Evolutionary conservation across 2,797 vertebrate species (phyloP).

Genomic region (Chromis chromis): DNA sequence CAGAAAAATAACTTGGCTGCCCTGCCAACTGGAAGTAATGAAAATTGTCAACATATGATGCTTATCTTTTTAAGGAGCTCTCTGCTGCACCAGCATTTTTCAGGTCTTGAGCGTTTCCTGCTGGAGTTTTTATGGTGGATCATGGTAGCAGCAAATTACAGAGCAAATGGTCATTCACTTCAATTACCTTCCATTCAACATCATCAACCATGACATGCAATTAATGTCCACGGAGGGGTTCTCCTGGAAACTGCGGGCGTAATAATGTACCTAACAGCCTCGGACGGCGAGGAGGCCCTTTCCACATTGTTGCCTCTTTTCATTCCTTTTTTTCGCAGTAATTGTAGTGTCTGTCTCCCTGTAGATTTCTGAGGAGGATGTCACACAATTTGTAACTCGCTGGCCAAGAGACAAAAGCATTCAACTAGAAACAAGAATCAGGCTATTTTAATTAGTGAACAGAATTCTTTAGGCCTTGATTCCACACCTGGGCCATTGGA

Average conservation of each 20-base stretch:
- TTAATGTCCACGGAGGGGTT: constrained; percentile 77
- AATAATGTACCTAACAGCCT: constrained; percentile 51
- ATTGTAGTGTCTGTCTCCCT: constrained; percentile 27
- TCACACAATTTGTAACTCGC: constrained; percentile 39
- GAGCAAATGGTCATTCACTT: constrained; percentile 84
- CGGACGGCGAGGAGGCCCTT: constrained; percentile 39
- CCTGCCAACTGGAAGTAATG: constrained; percentile 83
- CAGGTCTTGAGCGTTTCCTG: constrained; percentile 77
- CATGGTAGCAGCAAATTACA: constrained; percentile 84
- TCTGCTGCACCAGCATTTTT: constrained; percentile 75
- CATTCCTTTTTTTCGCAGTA: constrained; percentile 25
- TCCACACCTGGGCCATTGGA: constrained; percentile 26
- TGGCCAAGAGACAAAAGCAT: constrained; percentile 36
- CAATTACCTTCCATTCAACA: constrained; percentile 79
- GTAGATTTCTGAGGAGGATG: constrained; percentile 26
- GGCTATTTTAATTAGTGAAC: constrained; percentile 34
- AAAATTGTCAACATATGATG: constrained; percentile 86
- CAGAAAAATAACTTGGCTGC: constrained; percentile 77
- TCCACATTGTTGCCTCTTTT: constrained; percentile 35
- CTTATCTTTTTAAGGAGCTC: constrained; percentile 83
- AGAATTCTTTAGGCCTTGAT: constrained; percentile 18
- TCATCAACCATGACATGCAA: constrained; percentile 80
- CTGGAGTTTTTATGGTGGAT: constrained; percentile 79
- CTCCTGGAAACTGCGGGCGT: constrained; percentile 57
- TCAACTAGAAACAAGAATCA: constrained; percentile 46